phyloP scores from a whole-genome alignment of 2,113 vertebrate genomes.

The Strigops habroptila region DNA sequence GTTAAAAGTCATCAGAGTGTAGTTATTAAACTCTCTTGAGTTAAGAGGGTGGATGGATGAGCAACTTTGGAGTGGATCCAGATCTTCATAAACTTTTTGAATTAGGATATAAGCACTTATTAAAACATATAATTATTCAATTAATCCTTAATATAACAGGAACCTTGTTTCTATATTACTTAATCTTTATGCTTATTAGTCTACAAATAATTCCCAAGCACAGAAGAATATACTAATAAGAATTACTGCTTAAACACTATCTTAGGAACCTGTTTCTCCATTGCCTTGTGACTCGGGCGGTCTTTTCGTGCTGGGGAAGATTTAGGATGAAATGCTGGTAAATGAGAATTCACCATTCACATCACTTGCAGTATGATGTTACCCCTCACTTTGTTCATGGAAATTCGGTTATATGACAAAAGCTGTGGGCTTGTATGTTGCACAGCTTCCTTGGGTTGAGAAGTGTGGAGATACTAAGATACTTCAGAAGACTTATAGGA shows the following conservation, averaged over 20 bases:
- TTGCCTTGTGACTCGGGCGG: not conserved
- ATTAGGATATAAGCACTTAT: slow-evolving; percentile 12
- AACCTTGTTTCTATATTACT: not conserved
- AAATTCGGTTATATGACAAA: not conserved
- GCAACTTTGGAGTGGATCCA: slow-evolving; percentile 42
- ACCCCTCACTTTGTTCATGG: not conserved
- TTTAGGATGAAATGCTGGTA: not conserved
- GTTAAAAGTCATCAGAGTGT: not conserved
- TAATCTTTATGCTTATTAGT: not conserved
- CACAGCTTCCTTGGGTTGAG: not conserved
- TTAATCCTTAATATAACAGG: slow-evolving; percentile 12
- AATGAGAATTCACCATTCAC: not conserved
- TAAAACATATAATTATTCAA: slow-evolving; percentile 1
- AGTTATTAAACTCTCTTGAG: slow-evolving; percentile 22
- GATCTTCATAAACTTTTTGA: slow-evolving; percentile 30
- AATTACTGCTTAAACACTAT: not conserved
- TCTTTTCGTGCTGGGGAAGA: not conserved
- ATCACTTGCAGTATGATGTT: not conserved
- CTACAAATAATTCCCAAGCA: not conserved
- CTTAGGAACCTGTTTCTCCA: not conserved
- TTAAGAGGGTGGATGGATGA: not conserved
- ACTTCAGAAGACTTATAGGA: not conserved
- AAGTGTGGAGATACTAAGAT: not conserved
- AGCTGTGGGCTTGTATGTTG: not conserved
- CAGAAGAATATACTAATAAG: not conserved